Conservation (phyloP, 2,888 invertebrate genomes). For the Hemithea aestivaria region DNA sequence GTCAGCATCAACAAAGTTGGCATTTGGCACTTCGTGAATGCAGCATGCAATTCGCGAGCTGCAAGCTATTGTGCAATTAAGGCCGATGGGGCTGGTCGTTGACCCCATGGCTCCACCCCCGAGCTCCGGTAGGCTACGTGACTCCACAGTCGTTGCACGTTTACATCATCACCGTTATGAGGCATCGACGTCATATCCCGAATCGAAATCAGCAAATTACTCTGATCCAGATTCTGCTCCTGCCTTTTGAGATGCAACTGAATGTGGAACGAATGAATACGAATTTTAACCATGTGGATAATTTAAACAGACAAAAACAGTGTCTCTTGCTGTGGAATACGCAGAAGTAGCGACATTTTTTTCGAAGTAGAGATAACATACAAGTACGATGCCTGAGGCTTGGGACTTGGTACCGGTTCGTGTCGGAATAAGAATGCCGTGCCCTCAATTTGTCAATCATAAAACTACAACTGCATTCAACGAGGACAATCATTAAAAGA, state of each 20-base stretch:
- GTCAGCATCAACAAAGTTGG: conserved; percentile 26
- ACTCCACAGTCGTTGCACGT: conserved; percentile 49
- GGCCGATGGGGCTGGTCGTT: conserved; percentile 45
- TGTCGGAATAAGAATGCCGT: not conserved
- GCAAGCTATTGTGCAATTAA: conserved; percentile 61
- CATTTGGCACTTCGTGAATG: conserved; percentile 30
- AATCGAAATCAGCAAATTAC: conserved; percentile 10
- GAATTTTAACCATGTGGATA: no score
- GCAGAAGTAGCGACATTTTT: conserved; percentile 8
- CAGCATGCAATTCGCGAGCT: conserved; percentile 37
- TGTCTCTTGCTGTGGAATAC: no score
- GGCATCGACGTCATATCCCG: conserved; percentile 15
- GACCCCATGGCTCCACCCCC: conserved; percentile 49
- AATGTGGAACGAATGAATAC: conserved; percentile 5
- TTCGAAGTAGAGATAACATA: conserved; percentile 9
- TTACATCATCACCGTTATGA: conserved; percentile 47
- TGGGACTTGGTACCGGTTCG: no score
- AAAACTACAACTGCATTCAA: no score
- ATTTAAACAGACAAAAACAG: no score
- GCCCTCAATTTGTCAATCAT: no score
- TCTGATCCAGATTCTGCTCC: conserved; percentile 9
- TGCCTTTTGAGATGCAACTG: conserved; percentile 3
- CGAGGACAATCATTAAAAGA: no score
- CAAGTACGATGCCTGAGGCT: conserved; percentile 3
- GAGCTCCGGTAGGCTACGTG: conserved; percentile 52